Evolutionary conservation across 2,888 invertebrate species (phyloP), one percentile per base, ranked within the genome.

Genomic region (Panopea generosa): DNA sequence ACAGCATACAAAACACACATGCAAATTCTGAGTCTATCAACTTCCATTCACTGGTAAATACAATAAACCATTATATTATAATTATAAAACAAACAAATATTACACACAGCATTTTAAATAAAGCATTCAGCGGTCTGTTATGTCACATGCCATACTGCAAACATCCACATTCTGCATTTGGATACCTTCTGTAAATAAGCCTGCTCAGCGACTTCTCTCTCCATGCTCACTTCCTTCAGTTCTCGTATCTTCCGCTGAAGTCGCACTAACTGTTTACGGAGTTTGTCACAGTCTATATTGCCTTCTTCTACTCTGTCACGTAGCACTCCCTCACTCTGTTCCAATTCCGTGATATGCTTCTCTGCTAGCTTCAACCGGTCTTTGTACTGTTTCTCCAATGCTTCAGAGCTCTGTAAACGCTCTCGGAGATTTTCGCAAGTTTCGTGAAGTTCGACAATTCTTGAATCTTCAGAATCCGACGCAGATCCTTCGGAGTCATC

Each of bases 351-450:
- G 50, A 88, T 87, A 24, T 87, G 88, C 40, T 85, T 81, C 60
- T 90, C 89, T 18, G 87, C 87, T 29, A 88, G 83, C 60, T 86
- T 87, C 9, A 90, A 67, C 66, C 87, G 84, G 20, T 89, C 89
- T 45, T 83, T 77, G 53, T 83, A 52, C 53, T 88, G 87, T 26
- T 82, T 79, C 57, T 90, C 89, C 1, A 84, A 66, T 0, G 77
- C 70, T 62, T 90, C 88, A 16, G 85, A 75, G 45, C 77, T 83
- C 38, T 85, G 83, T 11, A 89, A 62, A 56, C 86, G 74, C 60
- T 88, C 87, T 65, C 85, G 85, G n/a, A 90, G 82, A 56, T 85
- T 84, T 59, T 86, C 85, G 66, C 84, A 85, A 45, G 84, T 81
- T 40, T 86, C 84, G 61, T 84, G 84, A 56, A 88, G 82, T 77